These are phyloP conservation scores for Erythrolamprus reginae DNA, from an alignment of 2,113 vertebrate species.

Conservation along the genomic window DNA sequence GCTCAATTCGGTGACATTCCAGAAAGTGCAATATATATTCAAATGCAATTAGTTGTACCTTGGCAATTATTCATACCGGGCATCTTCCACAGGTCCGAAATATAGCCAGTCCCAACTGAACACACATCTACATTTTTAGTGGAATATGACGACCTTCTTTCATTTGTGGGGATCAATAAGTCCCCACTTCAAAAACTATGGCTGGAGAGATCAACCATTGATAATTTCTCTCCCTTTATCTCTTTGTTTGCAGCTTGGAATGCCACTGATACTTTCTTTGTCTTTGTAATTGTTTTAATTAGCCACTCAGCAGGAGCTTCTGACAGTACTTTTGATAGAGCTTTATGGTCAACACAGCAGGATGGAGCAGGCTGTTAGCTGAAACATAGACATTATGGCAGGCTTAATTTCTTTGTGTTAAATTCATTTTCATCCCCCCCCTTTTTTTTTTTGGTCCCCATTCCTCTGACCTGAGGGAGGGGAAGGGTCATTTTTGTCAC, in stretches of 20 bases:
- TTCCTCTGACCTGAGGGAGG: neutral
- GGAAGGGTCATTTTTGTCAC: neutral
- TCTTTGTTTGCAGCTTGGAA: slow-evolving; percentile 75
- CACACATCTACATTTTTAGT: neutral
- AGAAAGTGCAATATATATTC: neutral
- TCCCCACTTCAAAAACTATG: slow-evolving; percentile 39
- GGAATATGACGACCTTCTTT: slow-evolving; percentile 1
- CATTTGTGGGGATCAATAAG: neutral
- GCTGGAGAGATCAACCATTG: slow-evolving; percentile 55
- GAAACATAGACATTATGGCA: slow-evolving; percentile 51
- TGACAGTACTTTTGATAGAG: slow-evolving; percentile 48
- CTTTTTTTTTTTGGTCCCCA: neutral
- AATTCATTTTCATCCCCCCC: neutral
- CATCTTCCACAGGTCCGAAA: slow-evolving; percentile 1
- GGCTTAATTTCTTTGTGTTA: slow-evolving; percentile 45
- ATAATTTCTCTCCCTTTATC: slow-evolving; percentile 74
- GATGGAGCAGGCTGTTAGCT: slow-evolving; percentile 50
- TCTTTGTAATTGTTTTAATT: slow-evolving; percentile 94
- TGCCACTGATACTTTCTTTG: slow-evolving; percentile 81
- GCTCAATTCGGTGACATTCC: neutral
- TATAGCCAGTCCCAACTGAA: neutral
- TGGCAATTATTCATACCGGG: neutral
- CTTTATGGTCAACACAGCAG: slow-evolving; percentile 57
- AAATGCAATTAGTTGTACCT: neutral
- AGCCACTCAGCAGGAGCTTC: slow-evolving; percentile 74